These are phyloP conservation scores for Lepidochitona cinerea DNA, from an alignment of 2,888 invertebrate species.

Conservation along the genomic window DNA sequence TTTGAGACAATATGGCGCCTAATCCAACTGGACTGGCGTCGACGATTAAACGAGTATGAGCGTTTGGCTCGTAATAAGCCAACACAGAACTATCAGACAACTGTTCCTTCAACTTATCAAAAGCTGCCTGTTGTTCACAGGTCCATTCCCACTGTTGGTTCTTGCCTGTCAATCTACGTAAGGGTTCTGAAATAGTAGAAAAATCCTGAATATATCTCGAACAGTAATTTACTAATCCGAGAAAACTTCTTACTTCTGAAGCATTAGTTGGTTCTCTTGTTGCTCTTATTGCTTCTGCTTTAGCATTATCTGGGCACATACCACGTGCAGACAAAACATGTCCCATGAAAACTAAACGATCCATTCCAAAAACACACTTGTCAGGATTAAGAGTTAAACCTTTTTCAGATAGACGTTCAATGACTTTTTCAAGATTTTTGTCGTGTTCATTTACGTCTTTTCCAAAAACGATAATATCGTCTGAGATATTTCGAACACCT, in stretches of 20 bases:
- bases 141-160: background rate
- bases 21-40: slow-evolving; percentile 18
- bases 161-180: background rate
- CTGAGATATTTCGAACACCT: background rate
- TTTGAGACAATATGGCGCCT: slow-evolving; percentile 13
- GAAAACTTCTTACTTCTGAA: too few relatives aligned
- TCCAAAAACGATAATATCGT: background rate
- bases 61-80: slow-evolving; percentile 2
- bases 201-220: background rate
- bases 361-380: too few relatives aligned
- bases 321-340: background rate
- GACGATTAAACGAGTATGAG: background rate
- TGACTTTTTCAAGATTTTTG: background rate
- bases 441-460: background rate
- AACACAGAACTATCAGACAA: background rate
- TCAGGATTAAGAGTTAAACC: too few relatives aligned
- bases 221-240: background rate
- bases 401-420: too few relatives aligned
- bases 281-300: background rate
- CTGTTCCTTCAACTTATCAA: slow-evolving; percentile 12
- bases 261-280: background rate
- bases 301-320: background rate
- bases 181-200: background rate
- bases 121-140: background rate
- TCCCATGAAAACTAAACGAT: background rate